Base-by-base conservation (phyloP, 1,140 invertebrate genomes). In the Drosophila sucinea region DNA sequence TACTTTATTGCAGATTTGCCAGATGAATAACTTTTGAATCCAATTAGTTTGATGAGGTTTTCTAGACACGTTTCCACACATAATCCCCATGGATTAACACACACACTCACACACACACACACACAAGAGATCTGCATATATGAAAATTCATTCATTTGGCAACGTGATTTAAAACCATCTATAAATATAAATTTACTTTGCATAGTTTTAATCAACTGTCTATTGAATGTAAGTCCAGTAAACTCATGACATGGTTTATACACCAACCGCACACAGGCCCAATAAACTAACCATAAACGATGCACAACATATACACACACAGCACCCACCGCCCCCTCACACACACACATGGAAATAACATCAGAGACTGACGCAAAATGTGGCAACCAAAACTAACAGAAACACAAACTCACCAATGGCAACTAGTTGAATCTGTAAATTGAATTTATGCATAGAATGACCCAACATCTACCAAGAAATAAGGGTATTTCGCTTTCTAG, bases 391-490 rank as follows among this genome's bases (percentile, higher is more conserved):
- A 51, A 51, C 44, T 51, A 51, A 51, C 44, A 27, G 23, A 51
- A 51, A 8, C 44, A 51, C 8, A 8, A 27, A 51, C 40, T 41
- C 35, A 70, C 56, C 17, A 58, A 35, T 44, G 73, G 54, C 75
- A 87, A 87, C 83, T 55, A 86, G 82, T 86, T 83, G 76, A 82
- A 85, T 79, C 57, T 70, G 33, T 54, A 38, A 70, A 77, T 77
- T 77, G 27, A 62, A 70, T 77, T 25, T 10, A 47, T 47, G 44
- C 17, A 47, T 47, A 47, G 17, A 47, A 47, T 44, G 41, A 23
- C 4, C n/a, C 17, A 44, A 44, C 4, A 17, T 17, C 17, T 1
- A 10, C 7, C 23, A 51, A 10, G 44, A 51, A 25, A 10, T 38
- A 38, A 51, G 23, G 44, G 44, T 10, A 51, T 51, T 51, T 3